Percentiles rank a stretch among this genome's conserved stretches.
These are phyloP conservation scores for Kradibia gibbosae DNA, from an alignment of 1,140 invertebrate genomes.

Conservation along the genomic window DNA sequence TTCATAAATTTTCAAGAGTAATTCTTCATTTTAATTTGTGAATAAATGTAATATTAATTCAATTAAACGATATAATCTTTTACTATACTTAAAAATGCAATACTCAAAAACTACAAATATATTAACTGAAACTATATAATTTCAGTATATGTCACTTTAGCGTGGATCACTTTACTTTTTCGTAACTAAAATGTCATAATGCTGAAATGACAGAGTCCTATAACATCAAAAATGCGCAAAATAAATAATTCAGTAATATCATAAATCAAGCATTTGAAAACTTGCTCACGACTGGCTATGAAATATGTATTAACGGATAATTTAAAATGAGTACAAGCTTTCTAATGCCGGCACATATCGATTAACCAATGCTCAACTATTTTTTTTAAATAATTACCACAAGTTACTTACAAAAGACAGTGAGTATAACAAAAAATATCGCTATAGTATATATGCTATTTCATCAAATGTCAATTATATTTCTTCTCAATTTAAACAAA, in stretches of 20 bases:
- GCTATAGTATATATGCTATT: not conserved
- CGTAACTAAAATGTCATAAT: not conserved
- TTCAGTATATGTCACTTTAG: not conserved
- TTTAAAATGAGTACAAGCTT: slow-evolving; percentile 11
- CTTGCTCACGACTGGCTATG: not conserved
- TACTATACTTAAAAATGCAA: too few relatives aligned
- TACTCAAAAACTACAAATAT: too few relatives aligned
- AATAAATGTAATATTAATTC: too few relatives aligned
- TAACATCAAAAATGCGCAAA: not conserved
- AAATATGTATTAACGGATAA: slow-evolving; percentile 13
- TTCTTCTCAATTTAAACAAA: not conserved
- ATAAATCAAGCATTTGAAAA: slow-evolving; percentile 9
- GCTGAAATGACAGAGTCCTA: not conserved
- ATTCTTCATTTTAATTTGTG: too few relatives aligned
- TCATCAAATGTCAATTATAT: not conserved
- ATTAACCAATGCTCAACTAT: not conserved
- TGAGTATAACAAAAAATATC: not conserved
- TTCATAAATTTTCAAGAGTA: too few relatives aligned
- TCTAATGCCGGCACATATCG: not conserved
- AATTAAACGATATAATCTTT: too few relatives aligned
- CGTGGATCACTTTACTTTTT: not conserved
- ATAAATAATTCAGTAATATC: slow-evolving; percentile 4
- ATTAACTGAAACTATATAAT: not conserved
- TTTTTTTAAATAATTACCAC: slow-evolving; percentile 2
- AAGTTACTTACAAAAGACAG: not conserved